Conservation (phyloP, 2,113 vertebrate species). For the Trematomus loennbergii region DNA sequence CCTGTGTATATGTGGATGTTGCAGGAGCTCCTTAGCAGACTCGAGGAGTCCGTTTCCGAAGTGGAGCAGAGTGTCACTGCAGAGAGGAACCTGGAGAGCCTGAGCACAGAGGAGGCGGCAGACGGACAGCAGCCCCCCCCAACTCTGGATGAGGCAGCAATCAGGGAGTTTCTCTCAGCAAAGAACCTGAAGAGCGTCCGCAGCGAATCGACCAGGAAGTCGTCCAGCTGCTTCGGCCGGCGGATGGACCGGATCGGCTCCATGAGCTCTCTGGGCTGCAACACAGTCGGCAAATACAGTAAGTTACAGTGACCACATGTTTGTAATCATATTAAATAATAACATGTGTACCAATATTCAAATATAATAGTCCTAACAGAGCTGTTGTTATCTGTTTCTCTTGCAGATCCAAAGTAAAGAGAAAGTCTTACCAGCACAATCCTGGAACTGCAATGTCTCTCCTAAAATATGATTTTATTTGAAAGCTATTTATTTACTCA, state of each 20-base stretch:
- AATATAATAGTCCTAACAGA: not conserved
- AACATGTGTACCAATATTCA: not conserved
- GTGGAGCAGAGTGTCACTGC: constrained; percentile 34
- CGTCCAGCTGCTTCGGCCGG: constrained; percentile 87
- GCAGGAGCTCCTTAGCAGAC: constrained; percentile 83
- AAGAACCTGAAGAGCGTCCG: constrained; percentile 80
- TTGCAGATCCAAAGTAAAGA: constrained; percentile 80
- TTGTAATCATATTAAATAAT: too few relatives aligned
- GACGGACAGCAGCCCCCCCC: not conserved
- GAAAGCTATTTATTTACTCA: constrained; percentile 80
- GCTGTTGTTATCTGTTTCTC: constrained; percentile 16
- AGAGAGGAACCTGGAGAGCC: constrained; percentile 14
- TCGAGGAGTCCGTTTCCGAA: constrained; percentile 76
- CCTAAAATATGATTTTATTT: constrained; percentile 65
- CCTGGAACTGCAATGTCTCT: constrained; percentile 57
- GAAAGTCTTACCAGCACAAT: constrained; percentile 77
- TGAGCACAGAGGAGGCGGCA: constrained; percentile 47
- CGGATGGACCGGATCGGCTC: constrained; percentile 90
- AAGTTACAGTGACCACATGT: constrained; percentile 49
- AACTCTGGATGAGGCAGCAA: constrained; percentile 49
- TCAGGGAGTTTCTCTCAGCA: constrained; percentile 70
- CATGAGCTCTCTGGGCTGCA: constrained; percentile 90
- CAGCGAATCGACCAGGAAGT: constrained; percentile 76
- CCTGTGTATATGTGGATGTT: not conserved
- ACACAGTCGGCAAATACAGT: constrained; percentile 78